Percentiles rank a stretch among this genome's conserved stretches.
Conservation (phyloP, 2,113 vertebrate species). For the Siphamia tubifer region DNA sequence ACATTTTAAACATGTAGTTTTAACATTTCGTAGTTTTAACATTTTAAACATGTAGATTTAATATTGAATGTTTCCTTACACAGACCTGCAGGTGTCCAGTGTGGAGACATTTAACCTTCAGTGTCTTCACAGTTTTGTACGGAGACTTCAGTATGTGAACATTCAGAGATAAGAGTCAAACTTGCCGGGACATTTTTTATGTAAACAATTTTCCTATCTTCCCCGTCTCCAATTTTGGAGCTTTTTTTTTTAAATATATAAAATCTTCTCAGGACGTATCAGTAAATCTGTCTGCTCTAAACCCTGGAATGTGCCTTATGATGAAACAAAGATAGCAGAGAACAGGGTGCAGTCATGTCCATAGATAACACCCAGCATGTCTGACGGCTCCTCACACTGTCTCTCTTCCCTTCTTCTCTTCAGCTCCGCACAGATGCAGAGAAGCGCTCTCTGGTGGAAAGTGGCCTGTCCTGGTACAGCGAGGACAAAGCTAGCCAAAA, state of each 20-base stretch:
- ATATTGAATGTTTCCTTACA: too few relatives aligned
- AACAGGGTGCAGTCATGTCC: slow-evolving; percentile 6
- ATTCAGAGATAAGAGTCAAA: too few relatives aligned
- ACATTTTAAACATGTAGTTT: too few relatives aligned
- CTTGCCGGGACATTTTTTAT: too few relatives aligned
- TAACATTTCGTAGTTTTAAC: too few relatives aligned
- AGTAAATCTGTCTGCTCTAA: slow-evolving; percentile 4
- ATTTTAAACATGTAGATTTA: too few relatives aligned
- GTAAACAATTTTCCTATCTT: not conserved
- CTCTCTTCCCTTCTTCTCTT: slow-evolving; percentile 10
- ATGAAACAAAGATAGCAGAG: slow-evolving; percentile 53
- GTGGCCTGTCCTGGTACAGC: slow-evolving; percentile 94
- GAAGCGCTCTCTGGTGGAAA: slow-evolving; percentile 94
- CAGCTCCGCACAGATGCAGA: slow-evolving; percentile 97
- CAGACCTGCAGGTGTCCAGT: too few relatives aligned
- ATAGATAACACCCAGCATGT: slow-evolving; percentile 38
- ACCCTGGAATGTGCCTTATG: slow-evolving; percentile 52
- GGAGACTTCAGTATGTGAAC: too few relatives aligned
- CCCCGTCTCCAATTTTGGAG: slow-evolving; percentile 13
- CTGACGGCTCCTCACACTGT: slow-evolving; percentile 27
- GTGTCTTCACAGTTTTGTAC: too few relatives aligned
- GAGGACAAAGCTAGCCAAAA: slow-evolving; percentile 88
- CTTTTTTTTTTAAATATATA: too few relatives aligned
- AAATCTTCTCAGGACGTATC: slow-evolving; percentile 8
- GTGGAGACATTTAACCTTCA: too few relatives aligned